A percentile compares a stretch with the other conserved stretches of the same genome.
Evolutionary conservation across 2,113 vertebrate species (phyloP).

Genomic region (Gallinago paraguaiae): DNA sequence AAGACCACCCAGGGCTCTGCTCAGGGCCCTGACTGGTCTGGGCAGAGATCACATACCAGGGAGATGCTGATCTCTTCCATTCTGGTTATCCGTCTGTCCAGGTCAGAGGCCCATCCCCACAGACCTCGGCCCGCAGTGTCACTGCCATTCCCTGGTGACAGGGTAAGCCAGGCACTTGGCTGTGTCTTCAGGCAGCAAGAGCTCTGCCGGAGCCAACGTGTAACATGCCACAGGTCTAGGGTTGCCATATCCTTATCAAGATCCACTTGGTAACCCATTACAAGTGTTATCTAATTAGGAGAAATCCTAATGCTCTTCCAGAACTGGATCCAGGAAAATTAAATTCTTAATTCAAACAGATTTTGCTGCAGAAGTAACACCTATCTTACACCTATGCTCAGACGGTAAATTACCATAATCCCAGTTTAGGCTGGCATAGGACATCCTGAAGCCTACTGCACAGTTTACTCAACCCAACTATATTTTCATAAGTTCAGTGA

Average conservation of each 20-base stretch:
- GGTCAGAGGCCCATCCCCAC: neutral
- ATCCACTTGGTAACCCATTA: neutral
- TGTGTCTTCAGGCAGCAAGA: accelerated
- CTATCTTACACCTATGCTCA: neutral
- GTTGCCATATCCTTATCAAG: neutral
- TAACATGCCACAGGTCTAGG: neutral
- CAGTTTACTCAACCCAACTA: neutral
- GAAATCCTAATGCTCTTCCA: neutral
- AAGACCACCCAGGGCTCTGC: accelerated
- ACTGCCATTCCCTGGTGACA: neutral
- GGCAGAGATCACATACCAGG: accelerated
- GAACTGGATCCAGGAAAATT: neutral
- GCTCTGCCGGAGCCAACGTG: neutral
- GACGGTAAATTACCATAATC: neutral
- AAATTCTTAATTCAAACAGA: neutral
- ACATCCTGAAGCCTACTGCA: neutral
- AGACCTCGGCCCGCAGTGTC: accelerated
- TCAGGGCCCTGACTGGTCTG: neutral
- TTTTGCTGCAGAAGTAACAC: neutral
- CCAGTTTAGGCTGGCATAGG: neutral
- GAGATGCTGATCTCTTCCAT: neutral
- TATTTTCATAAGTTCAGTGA: neutral
- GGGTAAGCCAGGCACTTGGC: accelerated
- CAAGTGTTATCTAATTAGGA: neutral
- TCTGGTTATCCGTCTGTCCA: neutral